Conservation (phyloP, 2,797 vertebrate genomes). For the Malurus splendens region DNA sequence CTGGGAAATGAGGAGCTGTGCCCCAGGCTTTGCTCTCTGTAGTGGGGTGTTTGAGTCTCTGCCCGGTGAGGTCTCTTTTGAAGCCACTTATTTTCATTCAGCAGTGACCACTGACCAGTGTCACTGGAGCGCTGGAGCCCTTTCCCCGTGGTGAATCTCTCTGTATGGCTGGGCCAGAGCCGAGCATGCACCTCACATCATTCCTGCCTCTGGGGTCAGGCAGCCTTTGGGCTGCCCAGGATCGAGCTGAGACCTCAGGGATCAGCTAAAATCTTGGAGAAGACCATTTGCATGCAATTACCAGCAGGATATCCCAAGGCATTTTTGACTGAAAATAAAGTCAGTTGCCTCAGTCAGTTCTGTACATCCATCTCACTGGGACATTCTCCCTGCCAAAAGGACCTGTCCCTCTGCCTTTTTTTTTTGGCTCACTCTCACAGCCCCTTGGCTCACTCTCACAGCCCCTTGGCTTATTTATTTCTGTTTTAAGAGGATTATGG, state of each 20-base stretch:
- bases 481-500: background rate
- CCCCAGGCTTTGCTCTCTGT: background rate
- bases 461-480: background rate
- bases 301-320: background rate
- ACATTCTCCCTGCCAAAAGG: background rate
- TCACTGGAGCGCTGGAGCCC: background rate
- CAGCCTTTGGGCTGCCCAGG: background rate
- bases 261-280: background rate
- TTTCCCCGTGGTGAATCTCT: background rate
- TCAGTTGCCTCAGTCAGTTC: background rate
- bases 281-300: background rate
- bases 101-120: background rate
- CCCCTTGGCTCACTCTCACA: background rate
- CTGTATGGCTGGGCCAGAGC: background rate
- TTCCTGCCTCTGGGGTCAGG: background rate
- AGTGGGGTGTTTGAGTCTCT: background rate
- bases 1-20: background rate
- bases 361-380: rapidly evolving
- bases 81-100: background rate
- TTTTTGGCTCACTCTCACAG: background rate
- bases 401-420: background rate
- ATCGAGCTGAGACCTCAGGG: background rate
- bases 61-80: background rate
- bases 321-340: background rate
- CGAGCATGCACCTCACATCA: rapidly evolving